A percentile compares a stretch with the other conserved stretches of the same genome.
Conservation (phyloP, 2,888 invertebrate species). For the Chymomyza fuscimana region DNA sequence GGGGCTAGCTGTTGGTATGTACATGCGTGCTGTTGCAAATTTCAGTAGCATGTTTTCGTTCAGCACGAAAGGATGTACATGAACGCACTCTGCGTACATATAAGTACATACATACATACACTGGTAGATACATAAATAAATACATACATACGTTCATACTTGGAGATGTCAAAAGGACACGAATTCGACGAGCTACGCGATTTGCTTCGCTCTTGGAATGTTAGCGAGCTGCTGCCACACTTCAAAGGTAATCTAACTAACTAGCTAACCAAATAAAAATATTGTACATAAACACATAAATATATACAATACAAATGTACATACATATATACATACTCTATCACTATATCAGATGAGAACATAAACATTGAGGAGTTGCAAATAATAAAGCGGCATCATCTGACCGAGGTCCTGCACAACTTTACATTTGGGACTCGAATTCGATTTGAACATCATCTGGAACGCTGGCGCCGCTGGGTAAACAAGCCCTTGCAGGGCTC, state of each 20-base stretch:
- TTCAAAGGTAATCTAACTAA: slow-evolving; percentile 55
- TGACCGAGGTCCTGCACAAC: slow-evolving; percentile 57
- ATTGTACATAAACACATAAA: background rate
- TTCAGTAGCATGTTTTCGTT: slow-evolving; percentile 66
- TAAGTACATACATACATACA: background rate
- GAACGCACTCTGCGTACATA: slow-evolving; percentile 13
- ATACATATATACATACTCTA: background rate
- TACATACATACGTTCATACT: background rate
- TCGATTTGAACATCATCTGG: slow-evolving; percentile 73
- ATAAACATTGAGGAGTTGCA: slow-evolving; percentile 69
- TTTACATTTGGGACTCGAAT: slow-evolving; percentile 68
- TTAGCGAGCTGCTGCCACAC: slow-evolving; percentile 60
- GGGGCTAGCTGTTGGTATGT: background rate
- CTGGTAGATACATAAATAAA: too few species aligned
- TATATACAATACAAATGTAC: background rate
- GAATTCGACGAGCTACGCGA: slow-evolving; percentile 43
- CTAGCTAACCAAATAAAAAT: background rate
- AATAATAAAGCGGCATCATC: slow-evolving; percentile 67
- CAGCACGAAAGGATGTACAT: slow-evolving; percentile 71
- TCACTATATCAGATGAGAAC: slow-evolving; percentile 58
- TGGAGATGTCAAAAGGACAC: background rate
- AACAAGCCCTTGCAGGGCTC: slow-evolving; percentile 61
- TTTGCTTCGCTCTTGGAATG: slow-evolving; percentile 60
- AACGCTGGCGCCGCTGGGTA: slow-evolving; percentile 70
- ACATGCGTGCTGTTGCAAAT: slow-evolving; percentile 62